Evolutionary conservation across 2,797 vertebrate species (phyloP).

Genomic region (Dendrocincla fuliginosa): DNA sequence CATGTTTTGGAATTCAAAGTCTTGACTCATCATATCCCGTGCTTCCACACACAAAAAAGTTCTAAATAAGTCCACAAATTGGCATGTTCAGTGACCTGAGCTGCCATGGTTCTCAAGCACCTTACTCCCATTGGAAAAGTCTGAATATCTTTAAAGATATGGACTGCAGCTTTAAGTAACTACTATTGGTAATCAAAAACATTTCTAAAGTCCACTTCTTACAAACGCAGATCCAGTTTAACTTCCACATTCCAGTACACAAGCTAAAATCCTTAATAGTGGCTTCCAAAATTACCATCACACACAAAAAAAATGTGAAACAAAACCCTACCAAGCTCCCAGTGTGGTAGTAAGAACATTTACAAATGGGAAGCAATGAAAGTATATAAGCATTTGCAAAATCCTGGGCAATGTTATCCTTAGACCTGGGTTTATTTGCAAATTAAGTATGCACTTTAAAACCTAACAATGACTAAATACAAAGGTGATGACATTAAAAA

Average conservation of each 20-base stretch:
- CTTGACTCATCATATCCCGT: neutral
- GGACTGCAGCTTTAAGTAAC: neutral
- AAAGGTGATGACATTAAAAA: neutral
- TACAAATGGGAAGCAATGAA: neutral
- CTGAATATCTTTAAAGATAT: neutral
- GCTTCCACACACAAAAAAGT: neutral
- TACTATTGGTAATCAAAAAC: neutral
- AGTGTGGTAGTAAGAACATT: neutral
- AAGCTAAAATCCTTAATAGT: neutral
- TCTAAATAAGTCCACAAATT: neutral
- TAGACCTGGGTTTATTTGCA: constrained; percentile 37
- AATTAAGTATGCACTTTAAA: neutral
- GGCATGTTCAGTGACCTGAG: accelerated
- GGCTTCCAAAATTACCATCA: neutral
- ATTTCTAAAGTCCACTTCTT: neutral
- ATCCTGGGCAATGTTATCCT: neutral
- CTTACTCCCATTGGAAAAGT: neutral
- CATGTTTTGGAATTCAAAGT: neutral
- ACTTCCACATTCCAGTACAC: neutral
- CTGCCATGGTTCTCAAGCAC: accelerated
- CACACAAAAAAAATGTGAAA: neutral
- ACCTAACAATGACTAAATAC: neutral
- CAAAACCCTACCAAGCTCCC: neutral
- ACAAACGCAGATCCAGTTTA: neutral
- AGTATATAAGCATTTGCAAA: neutral